Base-by-base conservation (phyloP, 2,888 invertebrate species). In the Leptarthrus brevirostris region DNA sequence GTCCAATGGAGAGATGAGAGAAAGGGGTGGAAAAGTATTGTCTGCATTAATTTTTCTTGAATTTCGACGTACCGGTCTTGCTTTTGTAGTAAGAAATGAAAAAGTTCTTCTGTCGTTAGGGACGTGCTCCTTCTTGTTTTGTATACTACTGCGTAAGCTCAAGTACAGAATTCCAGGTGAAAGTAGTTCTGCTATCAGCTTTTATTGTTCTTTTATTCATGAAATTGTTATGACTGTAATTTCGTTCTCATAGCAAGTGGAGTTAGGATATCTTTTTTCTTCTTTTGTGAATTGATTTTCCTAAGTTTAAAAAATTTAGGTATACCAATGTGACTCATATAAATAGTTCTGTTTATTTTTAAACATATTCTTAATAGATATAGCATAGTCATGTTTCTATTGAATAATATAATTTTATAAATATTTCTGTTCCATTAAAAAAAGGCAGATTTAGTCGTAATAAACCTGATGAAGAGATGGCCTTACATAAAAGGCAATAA, bases 201-300 rank as follows among this genome's bases (percentile, higher is more conserved):
- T 69, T 69, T 69, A 69, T 49, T 52, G 69, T 14, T 12, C 18
- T 52, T 69, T 69, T 52, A 69, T 69, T 69, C 52, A 52, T 52
- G 30, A 49, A 52, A 69, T 69, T 52, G 69, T 69, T 69, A 69
- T 69, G 16, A n/a, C 52, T 52, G 34, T 44, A 69, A 30, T 69
- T 69, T 18, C 20, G 14, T 30, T 18, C 22, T 64, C 44, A 22
- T 44, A 47, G 64, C 18, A 64, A 64, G 44, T 49, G 6, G 20
- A n/a, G n/a, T n/a, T n/a, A n/a, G n/a, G n/a, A n/a, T n/a, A n/a
- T n/a, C n/a, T n/a, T n/a, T n/a, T n/a, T n/a, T n/a, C n/a, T n/a
- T n/a, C n/a, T n/a, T n/a, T n/a, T n/a, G n/a, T n/a, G n/a, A n/a
- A n/a, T n/a, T n/a, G n/a, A n/a, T n/a, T n/a, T n/a, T n/a, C n/a